Conservation (phyloP, 2,113 vertebrate species). For the Sinocyclocheilus rhinocerous region DNA sequence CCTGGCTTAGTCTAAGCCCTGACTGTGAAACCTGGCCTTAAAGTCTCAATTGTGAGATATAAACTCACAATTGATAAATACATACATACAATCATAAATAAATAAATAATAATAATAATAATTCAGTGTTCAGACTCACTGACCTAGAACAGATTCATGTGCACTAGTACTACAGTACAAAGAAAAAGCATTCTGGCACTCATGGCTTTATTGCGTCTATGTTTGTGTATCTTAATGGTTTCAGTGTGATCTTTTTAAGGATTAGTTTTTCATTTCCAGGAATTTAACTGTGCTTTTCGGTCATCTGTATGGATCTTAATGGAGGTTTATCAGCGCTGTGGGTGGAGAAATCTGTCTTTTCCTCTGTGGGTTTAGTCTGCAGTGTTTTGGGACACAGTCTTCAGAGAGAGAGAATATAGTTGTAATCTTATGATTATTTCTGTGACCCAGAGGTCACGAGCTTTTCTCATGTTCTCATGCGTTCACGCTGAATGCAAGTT, state of each 20-base stretch:
- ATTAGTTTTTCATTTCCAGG: constrained; percentile 23
- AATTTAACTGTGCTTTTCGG: neutral
- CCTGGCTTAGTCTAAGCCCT: no score
- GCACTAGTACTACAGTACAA: neutral
- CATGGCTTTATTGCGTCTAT: neutral
- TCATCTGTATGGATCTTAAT: neutral
- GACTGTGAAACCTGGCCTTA: no score
- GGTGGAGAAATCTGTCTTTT: neutral
- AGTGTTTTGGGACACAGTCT: neutral
- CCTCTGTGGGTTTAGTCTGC: neutral
- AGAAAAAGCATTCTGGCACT: neutral
- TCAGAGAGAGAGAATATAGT: neutral
- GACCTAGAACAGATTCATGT: neutral
- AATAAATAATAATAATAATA: no score
- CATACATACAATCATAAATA: no score
- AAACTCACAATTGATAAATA: no score
- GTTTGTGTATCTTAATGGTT: neutral
- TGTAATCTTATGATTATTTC: constrained; percentile 32
- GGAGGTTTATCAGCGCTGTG: neutral
- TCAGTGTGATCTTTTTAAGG: neutral
- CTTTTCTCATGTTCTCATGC: neutral
- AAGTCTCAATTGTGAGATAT: no score
- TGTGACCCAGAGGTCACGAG: neutral
- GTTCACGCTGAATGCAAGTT: neutral
- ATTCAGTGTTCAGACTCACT: neutral